phyloP scores from a whole-genome alignment of 1,140 invertebrate genomes.

The Zaprionus lachaisei region DNA sequence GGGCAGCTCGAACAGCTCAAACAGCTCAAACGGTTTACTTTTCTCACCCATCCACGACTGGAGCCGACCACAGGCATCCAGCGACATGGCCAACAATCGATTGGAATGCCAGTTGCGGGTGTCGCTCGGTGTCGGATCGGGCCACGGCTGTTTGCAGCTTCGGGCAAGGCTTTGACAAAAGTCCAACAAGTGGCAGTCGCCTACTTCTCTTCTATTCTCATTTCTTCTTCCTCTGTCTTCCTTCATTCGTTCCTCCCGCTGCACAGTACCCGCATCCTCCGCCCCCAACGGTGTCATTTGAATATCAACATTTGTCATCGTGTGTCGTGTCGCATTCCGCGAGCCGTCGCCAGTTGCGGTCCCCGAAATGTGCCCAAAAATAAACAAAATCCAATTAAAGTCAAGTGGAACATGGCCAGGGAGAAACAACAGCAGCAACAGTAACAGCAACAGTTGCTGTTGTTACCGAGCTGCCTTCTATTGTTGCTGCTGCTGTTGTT shows the following conservation, averaged over 20 bases:
- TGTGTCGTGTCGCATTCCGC: conserved; percentile 76
- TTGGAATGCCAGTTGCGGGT: conserved; percentile 73
- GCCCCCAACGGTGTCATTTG: conserved; percentile 73
- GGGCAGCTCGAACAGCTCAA: neutral
- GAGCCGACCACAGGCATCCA: conserved; percentile 53
- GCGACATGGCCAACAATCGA: conserved; percentile 72
- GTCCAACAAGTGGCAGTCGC: conserved; percentile 44
- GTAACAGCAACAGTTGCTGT: conserved; percentile 18
- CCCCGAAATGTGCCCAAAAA: conserved; percentile 71
- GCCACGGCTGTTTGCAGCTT: conserved; percentile 4
- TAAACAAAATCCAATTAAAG: conserved; percentile 80
- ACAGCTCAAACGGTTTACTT: conserved; percentile 61
- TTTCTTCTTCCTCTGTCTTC: neutral
- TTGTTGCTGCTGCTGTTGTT: conserved; percentile 28
- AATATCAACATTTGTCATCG: conserved; percentile 82
- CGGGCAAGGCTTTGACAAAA: conserved; percentile 53
- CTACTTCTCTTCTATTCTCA: neutral
- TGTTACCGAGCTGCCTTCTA: conserved; percentile 42
- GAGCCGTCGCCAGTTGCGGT: conserved; percentile 50
- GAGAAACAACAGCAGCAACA: conserved; percentile 20
- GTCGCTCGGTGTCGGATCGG: conserved; percentile 26
- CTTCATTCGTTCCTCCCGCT: neutral
- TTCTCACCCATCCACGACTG: conserved; percentile 58
- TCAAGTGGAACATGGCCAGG: conserved; percentile 74
- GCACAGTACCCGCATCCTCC: conserved; percentile 32